These are phyloP conservation scores for Ptychochromis oligacanthus DNA, from an alignment of 2,113 vertebrate genomes.

Conservation along the genomic window DNA sequence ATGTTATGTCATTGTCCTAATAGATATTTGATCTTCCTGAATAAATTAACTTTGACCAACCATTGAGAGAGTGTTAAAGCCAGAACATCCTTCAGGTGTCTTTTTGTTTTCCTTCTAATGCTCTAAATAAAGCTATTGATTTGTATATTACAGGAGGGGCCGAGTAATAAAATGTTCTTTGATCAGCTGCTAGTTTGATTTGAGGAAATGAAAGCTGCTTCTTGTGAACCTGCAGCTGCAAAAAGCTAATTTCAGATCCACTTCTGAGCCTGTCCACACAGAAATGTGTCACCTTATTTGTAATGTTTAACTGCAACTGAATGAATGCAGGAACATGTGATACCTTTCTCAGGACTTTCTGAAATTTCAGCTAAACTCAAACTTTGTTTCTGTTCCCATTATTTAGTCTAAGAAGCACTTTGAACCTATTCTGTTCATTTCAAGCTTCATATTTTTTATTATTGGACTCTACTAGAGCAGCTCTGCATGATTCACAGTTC, in stretches of 20 bases:
- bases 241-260: background rate
- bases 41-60: no score
- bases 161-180: background rate
- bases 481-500: background rate
- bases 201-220: conserved; percentile 22
- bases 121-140: background rate
- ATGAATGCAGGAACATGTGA: rapidly evolving
- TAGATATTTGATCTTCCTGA: background rate
- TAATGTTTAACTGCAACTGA: background rate
- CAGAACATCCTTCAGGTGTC: background rate
- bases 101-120: background rate
- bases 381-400: background rate
- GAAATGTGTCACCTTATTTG: background rate
- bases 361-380: background rate
- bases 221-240: background rate
- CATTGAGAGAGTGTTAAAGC: background rate
- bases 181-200: background rate
- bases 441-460: background rate
- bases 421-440: background rate
- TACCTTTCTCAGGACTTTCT: background rate
- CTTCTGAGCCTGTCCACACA: background rate
- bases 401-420: background rate
- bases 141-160: background rate
- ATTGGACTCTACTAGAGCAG: background rate
- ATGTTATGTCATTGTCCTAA: rapidly evolving